phyloP scores from a whole-genome alignment of 2,113 vertebrate genomes.

The Pipa parva region DNA sequence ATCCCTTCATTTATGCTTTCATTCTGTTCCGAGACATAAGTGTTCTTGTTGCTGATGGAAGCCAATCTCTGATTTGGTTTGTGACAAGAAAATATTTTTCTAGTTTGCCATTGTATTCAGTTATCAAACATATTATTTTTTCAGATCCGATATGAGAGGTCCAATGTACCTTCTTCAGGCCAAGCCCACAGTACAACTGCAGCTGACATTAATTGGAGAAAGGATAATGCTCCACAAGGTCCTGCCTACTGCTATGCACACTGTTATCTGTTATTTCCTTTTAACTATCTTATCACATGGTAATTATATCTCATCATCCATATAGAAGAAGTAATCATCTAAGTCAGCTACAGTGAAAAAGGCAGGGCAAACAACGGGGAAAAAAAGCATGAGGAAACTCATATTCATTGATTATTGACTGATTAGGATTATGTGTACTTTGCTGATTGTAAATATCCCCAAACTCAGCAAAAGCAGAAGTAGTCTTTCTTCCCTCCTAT shows the following conservation, averaged over 20 bases:
- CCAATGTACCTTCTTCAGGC: background rate
- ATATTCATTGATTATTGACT: too few relatives aligned
- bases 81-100: background rate
- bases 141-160: background rate
- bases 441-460: too few relatives aligned
- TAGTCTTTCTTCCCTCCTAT: too few relatives aligned
- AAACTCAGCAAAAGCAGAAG: too few relatives aligned
- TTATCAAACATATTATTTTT: conserved; percentile 5
- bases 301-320: too few relatives aligned
- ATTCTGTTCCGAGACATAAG: conserved; percentile 27
- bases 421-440: too few relatives aligned
- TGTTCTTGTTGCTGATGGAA: conserved; percentile 28
- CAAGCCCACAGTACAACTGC: background rate
- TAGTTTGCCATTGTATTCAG: background rate
- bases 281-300: too few relatives aligned
- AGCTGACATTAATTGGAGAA: background rate
- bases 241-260: background rate
- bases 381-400: too few relatives aligned
- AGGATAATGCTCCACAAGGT: background rate
- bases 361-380: too few relatives aligned
- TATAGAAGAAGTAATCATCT: too few relatives aligned
- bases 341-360: too few relatives aligned
- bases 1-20: conserved; percentile 48
- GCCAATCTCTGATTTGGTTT: conserved; percentile 7
- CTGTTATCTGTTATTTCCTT: too few relatives aligned